Conservation (phyloP, 1,140 invertebrate genomes). For the Homalodisca vitripennis region DNA sequence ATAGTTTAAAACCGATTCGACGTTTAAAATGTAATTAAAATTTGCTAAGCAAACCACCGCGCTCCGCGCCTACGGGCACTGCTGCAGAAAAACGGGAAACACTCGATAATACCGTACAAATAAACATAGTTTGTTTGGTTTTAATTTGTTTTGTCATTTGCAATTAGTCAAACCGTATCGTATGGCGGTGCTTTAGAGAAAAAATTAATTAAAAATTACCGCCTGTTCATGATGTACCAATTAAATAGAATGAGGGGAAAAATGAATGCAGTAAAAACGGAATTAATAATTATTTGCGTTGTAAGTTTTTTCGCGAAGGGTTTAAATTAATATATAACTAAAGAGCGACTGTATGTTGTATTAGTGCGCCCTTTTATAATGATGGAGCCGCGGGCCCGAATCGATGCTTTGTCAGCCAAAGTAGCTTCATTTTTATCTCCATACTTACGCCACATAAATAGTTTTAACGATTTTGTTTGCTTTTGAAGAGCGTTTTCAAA, state of each 20-base stretch:
- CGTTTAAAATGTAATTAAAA: neutral
- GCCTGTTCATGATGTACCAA: conserved; percentile 12
- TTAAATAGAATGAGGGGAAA: conserved; percentile 21
- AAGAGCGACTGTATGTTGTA: conserved; percentile 3
- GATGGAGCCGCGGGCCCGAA: neutral
- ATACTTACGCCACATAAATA: conserved; percentile 7
- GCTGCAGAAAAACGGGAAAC: neutral
- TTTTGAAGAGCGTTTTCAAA: conserved; percentile 17
- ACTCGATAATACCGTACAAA: neutral
- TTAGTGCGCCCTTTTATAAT: neutral
- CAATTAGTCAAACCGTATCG: neutral
- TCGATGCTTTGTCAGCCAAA: conserved; percentile 14
- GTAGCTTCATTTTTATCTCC: conserved; percentile 21
- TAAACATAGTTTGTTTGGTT: neutral
- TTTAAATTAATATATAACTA: conserved; percentile 22
- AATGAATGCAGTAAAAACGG: conserved; percentile 23
- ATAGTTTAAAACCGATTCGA: conserved; percentile 8
- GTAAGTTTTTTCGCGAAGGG: conserved; percentile 23
- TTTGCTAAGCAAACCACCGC: neutral
- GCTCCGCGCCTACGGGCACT: no score
- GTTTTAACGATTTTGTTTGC: conserved; percentile 22
- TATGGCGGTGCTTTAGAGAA: neutral
- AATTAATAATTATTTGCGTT: conserved; percentile 25
- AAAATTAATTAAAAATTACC: conserved; percentile 13
- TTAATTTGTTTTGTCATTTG: conserved; percentile 21